Evolutionary conservation across 2,113 vertebrate species (phyloP).

Genomic region (Petrocephalus microphthalmus): DNA sequence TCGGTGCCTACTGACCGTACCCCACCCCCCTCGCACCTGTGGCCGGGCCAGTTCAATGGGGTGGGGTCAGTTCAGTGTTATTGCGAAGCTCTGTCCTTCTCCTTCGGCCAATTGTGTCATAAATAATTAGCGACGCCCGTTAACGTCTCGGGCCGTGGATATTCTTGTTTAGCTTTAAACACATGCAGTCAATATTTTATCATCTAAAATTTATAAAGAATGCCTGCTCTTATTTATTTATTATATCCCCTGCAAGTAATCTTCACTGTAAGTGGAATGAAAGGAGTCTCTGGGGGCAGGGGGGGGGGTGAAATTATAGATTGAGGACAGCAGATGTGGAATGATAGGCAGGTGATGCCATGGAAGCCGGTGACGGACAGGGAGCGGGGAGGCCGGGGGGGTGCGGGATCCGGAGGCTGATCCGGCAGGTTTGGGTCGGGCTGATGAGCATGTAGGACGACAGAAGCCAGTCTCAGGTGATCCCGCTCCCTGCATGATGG

Average conservation of each 20-base stretch:
- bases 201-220: conserved; percentile 68
- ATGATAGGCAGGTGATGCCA: conserved; percentile 59
- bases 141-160: conserved; percentile 61
- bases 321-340: conserved; percentile 54
- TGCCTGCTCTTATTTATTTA: conserved; percentile 51
- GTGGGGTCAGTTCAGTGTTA: conserved; percentile 46
- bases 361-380: conserved; percentile 61
- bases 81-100: conserved; percentile 45
- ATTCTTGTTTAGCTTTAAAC: conserved; percentile 70
- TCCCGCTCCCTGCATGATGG: background rate
- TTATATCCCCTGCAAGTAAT: conserved; percentile 45
- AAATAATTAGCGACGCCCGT: conserved; percentile 64
- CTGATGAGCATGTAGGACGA: conserved; percentile 65
- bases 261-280: conserved; percentile 28
- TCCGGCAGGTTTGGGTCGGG: conserved; percentile 51
- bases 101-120: conserved; percentile 59
- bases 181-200: conserved; percentile 61
- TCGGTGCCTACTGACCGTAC: background rate
- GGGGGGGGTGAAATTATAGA: conserved; percentile 58
- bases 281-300: conserved; percentile 40
- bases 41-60: conserved; percentile 41
- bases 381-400: conserved; percentile 59
- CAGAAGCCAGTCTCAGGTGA: conserved; percentile 51
- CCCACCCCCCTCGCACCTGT: background rate
- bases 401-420: conserved; percentile 60